Conservation (phyloP, 2,888 invertebrate genomes). For the Philhelius pedissequus region DNA sequence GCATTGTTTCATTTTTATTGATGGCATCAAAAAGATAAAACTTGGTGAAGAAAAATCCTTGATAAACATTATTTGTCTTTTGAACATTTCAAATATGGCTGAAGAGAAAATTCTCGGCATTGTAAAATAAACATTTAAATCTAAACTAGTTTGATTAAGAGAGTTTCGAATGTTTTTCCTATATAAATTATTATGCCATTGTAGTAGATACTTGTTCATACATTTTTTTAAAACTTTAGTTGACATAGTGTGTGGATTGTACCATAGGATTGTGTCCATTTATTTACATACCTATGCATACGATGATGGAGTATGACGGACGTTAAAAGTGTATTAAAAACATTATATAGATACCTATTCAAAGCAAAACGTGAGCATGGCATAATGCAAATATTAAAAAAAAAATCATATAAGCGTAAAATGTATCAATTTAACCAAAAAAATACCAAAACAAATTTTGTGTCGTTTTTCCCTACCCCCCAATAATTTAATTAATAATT, state of each 20-base stretch:
- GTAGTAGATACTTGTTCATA: background rate
- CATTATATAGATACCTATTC: background rate
- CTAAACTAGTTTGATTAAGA: too few species aligned
- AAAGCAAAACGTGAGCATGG: background rate
- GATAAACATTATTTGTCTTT: too few species aligned
- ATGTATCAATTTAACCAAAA: constrained; percentile 33
- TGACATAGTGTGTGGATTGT: background rate
- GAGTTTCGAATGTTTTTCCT: background rate
- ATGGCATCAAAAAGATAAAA: too few species aligned
- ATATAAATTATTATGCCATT: background rate
- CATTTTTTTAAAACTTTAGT: background rate
- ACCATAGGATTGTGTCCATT: background rate
- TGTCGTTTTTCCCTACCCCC: background rate
- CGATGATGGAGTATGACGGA: too few species aligned
- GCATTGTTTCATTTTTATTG: too few species aligned
- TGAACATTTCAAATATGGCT: too few species aligned
- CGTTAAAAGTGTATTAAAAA: background rate
- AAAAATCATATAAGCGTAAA: constrained; percentile 25
- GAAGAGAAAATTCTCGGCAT: too few species aligned
- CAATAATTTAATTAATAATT: background rate
- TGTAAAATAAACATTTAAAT: too few species aligned
- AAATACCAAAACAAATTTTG: background rate
- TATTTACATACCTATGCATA: background rate
- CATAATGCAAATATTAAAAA: constrained; percentile 22
- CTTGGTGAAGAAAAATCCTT: too few species aligned